A percentile compares a stretch with the other conserved stretches of the same genome.
Evolutionary conservation across 1,140 invertebrate species (phyloP).

Genomic region (Aphaenogaster floridana): DNA sequence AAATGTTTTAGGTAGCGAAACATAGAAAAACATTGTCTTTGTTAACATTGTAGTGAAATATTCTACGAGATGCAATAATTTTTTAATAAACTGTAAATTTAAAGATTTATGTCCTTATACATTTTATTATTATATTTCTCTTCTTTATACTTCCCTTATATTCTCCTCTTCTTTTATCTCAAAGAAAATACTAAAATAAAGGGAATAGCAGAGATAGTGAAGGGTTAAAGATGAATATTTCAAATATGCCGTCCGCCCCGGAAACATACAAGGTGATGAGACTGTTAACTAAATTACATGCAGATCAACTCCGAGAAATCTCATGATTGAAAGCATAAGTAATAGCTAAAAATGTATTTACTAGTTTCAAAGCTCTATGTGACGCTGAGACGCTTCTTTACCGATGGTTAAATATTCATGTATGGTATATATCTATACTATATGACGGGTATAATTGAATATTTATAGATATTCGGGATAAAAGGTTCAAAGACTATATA

Average conservation of each 20-base stretch:
- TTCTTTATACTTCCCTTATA: background rate
- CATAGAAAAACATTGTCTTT: background rate
- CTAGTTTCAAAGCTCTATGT: conserved; percentile 33
- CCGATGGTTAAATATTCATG: conserved; percentile 55
- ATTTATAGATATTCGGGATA: conserved; percentile 39
- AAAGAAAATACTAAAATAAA: conserved; percentile 25
- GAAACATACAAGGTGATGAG: conserved; percentile 16
- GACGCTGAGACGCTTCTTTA: conserved; percentile 33
- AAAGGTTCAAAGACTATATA: conserved; percentile 24
- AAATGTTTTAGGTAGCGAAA: background rate
- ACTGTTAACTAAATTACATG: conserved; percentile 44
- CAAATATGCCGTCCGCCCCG: background rate
- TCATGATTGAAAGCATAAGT: conserved; percentile 56
- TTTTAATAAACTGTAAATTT: background rate
- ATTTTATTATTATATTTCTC: background rate
- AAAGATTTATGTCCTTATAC: background rate
- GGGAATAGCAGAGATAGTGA: background rate
- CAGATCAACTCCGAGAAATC: conserved; percentile 40
- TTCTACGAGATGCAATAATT: background rate
- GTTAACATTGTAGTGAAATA: background rate
- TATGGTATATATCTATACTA: background rate
- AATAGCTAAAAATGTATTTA: conserved; percentile 58
- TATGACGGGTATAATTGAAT: conserved; percentile 44
- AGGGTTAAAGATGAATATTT: conserved; percentile 51
- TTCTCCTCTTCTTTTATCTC: background rate